Evolutionary conservation across 2,888 invertebrate species (phyloP).

Genomic region (Apamea anceps): DNA sequence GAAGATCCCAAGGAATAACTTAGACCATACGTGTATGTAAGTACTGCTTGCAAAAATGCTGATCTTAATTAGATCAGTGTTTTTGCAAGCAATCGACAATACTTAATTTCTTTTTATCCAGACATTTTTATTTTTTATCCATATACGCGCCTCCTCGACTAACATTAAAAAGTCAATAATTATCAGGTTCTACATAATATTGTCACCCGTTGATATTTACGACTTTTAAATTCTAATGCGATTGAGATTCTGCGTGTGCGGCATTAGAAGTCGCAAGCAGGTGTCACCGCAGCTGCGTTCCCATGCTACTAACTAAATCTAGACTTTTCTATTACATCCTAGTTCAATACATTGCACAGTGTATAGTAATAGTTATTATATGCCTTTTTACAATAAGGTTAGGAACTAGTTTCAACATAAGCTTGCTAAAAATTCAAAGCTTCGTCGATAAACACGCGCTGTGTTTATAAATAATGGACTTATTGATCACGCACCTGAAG

Average conservation of each 20-base stretch:
- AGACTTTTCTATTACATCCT: constrained; percentile 74
- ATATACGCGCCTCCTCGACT: neutral
- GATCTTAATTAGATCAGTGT: constrained; percentile 24
- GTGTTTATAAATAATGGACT: neutral
- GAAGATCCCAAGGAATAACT: neutral
- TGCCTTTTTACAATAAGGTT: constrained; percentile 37
- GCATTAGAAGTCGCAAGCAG: constrained; percentile 79
- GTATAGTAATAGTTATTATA: constrained; percentile 18
- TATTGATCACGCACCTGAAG: constrained; percentile 37
- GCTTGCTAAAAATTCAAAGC: constrained; percentile 22
- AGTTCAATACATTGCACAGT: constrained; percentile 61
- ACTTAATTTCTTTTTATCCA: constrained; percentile 1
- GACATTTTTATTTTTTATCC: constrained; percentile 17
- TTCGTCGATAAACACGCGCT: neutral
- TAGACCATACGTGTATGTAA: neutral
- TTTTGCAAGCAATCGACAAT: constrained; percentile 25
- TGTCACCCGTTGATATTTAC: constrained; percentile 48
- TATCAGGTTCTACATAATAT: constrained; percentile 28
- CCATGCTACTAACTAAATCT: constrained; percentile 80
- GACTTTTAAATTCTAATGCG: constrained; percentile 62
- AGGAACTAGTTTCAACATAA: constrained; percentile 35
- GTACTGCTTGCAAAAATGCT: constrained; percentile 37
- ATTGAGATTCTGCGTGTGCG: constrained; percentile 71
- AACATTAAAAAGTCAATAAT: constrained; percentile 36
- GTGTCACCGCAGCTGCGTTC: constrained; percentile 82